Evolutionary conservation across 2,888 invertebrate genomes (phyloP).

Genomic region (Thereva unica): DNA sequence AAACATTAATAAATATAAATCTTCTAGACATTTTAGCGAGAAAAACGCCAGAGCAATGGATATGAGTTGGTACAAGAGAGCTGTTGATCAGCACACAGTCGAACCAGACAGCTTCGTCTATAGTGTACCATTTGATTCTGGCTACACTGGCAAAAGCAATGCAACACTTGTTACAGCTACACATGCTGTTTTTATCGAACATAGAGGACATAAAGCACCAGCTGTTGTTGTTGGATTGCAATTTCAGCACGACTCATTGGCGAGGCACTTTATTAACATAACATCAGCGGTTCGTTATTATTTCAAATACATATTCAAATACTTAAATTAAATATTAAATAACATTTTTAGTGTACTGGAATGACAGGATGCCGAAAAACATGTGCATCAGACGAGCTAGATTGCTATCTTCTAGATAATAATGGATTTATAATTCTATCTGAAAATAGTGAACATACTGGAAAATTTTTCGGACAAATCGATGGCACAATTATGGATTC

Average conservation of each 20-base stretch:
- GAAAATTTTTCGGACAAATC: slow-evolving; percentile 91
- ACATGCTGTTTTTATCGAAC: slow-evolving; percentile 86
- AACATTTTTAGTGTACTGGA: slow-evolving; percentile 65
- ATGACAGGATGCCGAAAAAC: slow-evolving; percentile 77
- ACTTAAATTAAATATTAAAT: slow-evolving; percentile 36
- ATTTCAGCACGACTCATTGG: slow-evolving; percentile 80
- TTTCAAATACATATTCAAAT: neutral
- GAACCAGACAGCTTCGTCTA: slow-evolving; percentile 91
- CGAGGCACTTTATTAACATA: slow-evolving; percentile 83
- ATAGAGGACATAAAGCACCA: slow-evolving; percentile 80
- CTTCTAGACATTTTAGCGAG: slow-evolving; percentile 77
- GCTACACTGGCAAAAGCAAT: slow-evolving; percentile 58
- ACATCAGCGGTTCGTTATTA: slow-evolving; percentile 71
- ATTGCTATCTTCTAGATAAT: slow-evolving; percentile 92
- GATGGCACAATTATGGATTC: slow-evolving; percentile 95
- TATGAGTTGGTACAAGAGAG: slow-evolving; percentile 87
- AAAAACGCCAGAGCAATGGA: slow-evolving; percentile 81
- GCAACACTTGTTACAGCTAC: slow-evolving; percentile 82
- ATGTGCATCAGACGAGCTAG: slow-evolving; percentile 83
- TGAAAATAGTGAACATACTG: slow-evolving; percentile 83
- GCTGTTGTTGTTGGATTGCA: slow-evolving; percentile 92
- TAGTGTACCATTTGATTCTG: slow-evolving; percentile 64
- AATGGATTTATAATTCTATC: slow-evolving; percentile 93
- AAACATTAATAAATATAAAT: neutral
- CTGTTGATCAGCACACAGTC: slow-evolving; percentile 84